These are phyloP conservation scores for Ophonus ardosiacus DNA, from an alignment of 2,888 invertebrate species.

Conservation along the genomic window DNA sequence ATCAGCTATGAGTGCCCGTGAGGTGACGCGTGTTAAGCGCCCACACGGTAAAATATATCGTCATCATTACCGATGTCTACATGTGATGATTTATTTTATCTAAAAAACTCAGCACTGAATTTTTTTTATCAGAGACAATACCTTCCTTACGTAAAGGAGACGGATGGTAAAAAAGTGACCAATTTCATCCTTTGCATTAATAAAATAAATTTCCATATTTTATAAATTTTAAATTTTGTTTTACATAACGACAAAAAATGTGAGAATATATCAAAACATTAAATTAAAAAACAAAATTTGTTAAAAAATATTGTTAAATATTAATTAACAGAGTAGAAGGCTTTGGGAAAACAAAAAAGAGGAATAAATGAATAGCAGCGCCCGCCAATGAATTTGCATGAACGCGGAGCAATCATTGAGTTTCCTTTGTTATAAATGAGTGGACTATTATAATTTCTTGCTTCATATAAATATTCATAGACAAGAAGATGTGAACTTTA, in stretches of 20 bases:
- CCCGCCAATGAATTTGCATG: conserved; percentile 1
- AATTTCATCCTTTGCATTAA: background rate
- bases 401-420: background rate
- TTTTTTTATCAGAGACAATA: too few relatives aligned
- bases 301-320: background rate
- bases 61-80: too few relatives aligned
- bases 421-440: conserved; percentile 34
- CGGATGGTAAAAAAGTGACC: too few relatives aligned
- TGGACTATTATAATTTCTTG: conserved; percentile 38
- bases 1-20: too few relatives aligned
- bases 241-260: background rate
- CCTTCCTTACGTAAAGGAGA: too few relatives aligned
- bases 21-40: too few relatives aligned
- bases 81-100: too few relatives aligned
- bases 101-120: too few relatives aligned
- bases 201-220: background rate
- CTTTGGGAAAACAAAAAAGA: background rate
- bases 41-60: too few relatives aligned
- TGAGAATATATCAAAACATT: background rate
- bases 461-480: conserved; percentile 34
- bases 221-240: background rate
- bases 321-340: background rate
- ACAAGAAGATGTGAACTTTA: conserved; percentile 21
- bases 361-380: background rate
- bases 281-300: background rate